phyloP scores from a whole-genome alignment of 2,888 invertebrate species.

The Aspidiotus destructor region DNA sequence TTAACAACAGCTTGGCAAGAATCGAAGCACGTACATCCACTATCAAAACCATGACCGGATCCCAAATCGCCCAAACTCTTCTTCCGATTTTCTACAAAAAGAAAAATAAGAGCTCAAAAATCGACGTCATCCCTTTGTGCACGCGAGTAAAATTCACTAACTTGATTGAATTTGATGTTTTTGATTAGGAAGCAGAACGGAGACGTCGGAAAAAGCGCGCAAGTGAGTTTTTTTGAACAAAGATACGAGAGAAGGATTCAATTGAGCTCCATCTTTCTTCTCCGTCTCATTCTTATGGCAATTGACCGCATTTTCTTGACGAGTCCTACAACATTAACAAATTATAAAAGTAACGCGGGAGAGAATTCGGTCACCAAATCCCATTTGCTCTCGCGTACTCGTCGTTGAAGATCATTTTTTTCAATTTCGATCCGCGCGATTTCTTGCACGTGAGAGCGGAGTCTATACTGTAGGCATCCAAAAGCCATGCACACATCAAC shows the following conservation, averaged over 20 bases:
- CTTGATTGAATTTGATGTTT: slow-evolving; percentile 7
- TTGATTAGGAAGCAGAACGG: slow-evolving; percentile 15
- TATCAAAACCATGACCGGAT: slow-evolving; percentile 92
- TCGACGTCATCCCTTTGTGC: neutral
- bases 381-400: slow-evolving; percentile 36
- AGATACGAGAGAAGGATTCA: slow-evolving; percentile 12
- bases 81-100: slow-evolving; percentile 24
- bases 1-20: slow-evolving; percentile 62
- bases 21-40: slow-evolving; percentile 84
- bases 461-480: slow-evolving; percentile 86
- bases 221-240: slow-evolving; percentile 61
- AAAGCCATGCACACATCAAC: slow-evolving; percentile 87
- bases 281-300: slow-evolving; percentile 8
- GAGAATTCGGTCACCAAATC: too few relatives aligned
- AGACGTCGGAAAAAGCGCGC: slow-evolving; percentile 54
- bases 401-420: slow-evolving; percentile 62
- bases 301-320: neutral
- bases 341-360: neutral
- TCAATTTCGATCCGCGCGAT: slow-evolving; percentile 63
- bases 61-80: slow-evolving; percentile 80
- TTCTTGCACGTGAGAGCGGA: slow-evolving; percentile 56
- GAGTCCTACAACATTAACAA: neutral
- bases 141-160: neutral
- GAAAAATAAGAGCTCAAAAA: neutral
- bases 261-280: slow-evolving; percentile 16